Evolutionary conservation across 2,888 invertebrate species (phyloP).

Genomic region (Nephrotoma flavescens): DNA sequence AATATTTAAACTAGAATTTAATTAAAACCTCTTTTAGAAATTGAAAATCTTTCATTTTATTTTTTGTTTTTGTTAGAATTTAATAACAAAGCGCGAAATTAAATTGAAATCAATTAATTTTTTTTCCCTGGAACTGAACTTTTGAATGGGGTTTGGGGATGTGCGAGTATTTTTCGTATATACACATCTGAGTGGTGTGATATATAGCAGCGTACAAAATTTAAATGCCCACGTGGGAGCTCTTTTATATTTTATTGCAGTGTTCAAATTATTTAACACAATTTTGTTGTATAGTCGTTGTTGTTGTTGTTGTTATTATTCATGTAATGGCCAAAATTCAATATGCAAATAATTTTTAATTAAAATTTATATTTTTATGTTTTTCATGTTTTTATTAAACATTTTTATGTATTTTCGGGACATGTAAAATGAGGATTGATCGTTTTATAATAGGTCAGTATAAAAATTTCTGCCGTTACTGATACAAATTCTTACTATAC

Average conservation of each 20-base stretch:
- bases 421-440: background rate
- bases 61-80: background rate
- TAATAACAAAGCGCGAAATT: background rate
- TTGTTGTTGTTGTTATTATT: background rate
- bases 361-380: background rate
- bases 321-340: background rate
- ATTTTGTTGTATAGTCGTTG: background rate
- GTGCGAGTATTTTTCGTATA: background rate
- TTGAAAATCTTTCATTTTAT: background rate
- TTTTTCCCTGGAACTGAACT: background rate
- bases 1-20: background rate
- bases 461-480: background rate
- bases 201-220: background rate
- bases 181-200: background rate
- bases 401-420: background rate
- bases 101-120: background rate
- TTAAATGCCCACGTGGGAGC: background rate
- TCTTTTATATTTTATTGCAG: background rate
- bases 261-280: background rate
- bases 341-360: background rate
- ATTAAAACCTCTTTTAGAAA: background rate
- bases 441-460: background rate
- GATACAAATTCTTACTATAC: background rate
- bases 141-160: background rate
- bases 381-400: background rate